Conservation (phyloP, 2,888 invertebrate genomes). For the Epinotia bilunana region DNA sequence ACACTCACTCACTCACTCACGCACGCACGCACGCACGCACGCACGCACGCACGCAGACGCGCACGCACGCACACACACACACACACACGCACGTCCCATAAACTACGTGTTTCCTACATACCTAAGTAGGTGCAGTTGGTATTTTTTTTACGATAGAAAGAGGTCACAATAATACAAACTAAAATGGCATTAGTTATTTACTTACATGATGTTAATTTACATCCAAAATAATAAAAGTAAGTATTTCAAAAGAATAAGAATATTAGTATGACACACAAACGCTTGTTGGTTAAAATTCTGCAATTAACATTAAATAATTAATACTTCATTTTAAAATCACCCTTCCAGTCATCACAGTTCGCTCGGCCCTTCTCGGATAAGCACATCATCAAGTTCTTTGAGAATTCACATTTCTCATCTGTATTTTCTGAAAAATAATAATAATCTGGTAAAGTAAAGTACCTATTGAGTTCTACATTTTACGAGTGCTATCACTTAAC, state of each 20-base stretch:
- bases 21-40: too few relatives aligned
- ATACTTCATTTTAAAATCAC: slow-evolving; percentile 59
- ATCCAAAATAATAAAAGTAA: background rate
- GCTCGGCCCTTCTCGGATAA: slow-evolving; percentile 88
- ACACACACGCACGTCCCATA: too few relatives aligned
- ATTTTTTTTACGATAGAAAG: too few relatives aligned
- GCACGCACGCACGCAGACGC: too few relatives aligned
- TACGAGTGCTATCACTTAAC: too few relatives aligned
- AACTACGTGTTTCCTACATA: too few relatives aligned
- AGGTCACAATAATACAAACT: too few relatives aligned
- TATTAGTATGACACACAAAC: slow-evolving; percentile 23
- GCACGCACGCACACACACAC: too few relatives aligned
- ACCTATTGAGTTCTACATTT: background rate
- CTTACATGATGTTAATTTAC: slow-evolving; percentile 45
- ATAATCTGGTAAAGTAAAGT: background rate
- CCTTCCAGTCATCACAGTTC: slow-evolving; percentile 91
- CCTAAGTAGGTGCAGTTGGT: too few relatives aligned
- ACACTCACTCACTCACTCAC: too few relatives aligned
- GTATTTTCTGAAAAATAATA: slow-evolving; percentile 72
- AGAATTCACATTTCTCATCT: slow-evolving; percentile 87
- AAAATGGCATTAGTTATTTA: background rate
- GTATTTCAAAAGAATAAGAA: background rate
- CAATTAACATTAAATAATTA: background rate
- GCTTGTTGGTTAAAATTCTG: background rate
- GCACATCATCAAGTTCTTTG: slow-evolving; percentile 87